Percentiles rank a stretch among this genome's conserved stretches.
Conservation (phyloP, 2,888 invertebrate species). For the Tuta absoluta region DNA sequence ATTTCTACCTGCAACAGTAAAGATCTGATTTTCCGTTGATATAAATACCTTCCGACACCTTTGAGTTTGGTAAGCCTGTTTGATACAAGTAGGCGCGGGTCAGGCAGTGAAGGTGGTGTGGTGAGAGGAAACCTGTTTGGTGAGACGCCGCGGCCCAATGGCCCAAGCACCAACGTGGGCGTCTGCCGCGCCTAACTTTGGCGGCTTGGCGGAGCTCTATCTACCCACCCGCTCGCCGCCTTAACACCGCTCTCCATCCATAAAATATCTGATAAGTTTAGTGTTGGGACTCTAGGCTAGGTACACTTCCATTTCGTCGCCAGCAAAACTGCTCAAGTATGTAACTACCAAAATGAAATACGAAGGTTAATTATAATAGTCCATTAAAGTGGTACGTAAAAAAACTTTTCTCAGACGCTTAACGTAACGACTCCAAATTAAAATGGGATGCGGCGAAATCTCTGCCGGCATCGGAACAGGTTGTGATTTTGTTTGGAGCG, state of each 20-base stretch:
- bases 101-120: constrained; percentile 44
- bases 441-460: constrained; percentile 46
- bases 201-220: constrained; percentile 46
- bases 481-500: constrained; percentile 70
- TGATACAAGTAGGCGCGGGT: constrained; percentile 20
- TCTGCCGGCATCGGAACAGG: constrained; percentile 64
- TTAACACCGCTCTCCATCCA: constrained; percentile 8
- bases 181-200: constrained; percentile 57
- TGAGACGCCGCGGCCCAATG: constrained; percentile 44
- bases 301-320: background rate
- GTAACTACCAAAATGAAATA: background rate
- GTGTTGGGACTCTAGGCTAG: background rate
- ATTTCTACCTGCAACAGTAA: background rate
- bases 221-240: constrained; percentile 12
- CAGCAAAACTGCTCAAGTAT: background rate
- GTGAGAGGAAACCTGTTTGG: constrained; percentile 77
- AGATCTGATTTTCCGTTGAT: background rate
- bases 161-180: constrained; percentile 48
- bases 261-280: constrained; percentile 5
- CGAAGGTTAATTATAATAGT: background rate
- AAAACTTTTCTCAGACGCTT: constrained; percentile 11
- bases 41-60: constrained; percentile 14
- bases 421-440: constrained; percentile 31
- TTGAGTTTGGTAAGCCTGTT: constrained; percentile 15
- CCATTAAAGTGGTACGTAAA: constrained; percentile 6